phyloP scores from a whole-genome alignment of 2,797 vertebrate species.

The Dipus sagitta region DNA sequence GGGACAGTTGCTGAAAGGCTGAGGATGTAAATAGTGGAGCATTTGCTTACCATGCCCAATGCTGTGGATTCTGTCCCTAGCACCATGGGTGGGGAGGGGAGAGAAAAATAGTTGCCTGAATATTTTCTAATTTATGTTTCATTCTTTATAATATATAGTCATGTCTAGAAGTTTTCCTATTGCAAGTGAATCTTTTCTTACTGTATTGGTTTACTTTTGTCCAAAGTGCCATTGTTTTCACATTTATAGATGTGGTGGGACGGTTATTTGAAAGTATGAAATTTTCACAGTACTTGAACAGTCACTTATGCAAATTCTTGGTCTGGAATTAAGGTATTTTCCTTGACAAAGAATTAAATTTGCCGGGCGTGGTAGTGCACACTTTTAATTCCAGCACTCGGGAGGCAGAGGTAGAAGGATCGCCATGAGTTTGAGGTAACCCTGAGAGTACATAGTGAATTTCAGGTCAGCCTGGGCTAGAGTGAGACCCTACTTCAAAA shows the following conservation, averaged over 20 bases:
- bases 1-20: too few relatives aligned
- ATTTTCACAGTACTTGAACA: constrained; percentile 10
- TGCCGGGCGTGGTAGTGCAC: too few relatives aligned
- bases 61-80: too few relatives aligned
- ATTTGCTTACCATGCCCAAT: too few relatives aligned
- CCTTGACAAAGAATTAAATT: neutral
- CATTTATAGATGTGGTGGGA: neutral
- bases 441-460: too few relatives aligned
- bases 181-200: neutral
- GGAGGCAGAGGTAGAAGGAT: too few relatives aligned
- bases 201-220: neutral
- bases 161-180: neutral
- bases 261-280: neutral
- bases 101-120: neutral
- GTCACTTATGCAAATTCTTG: neutral
- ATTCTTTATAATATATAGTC: neutral
- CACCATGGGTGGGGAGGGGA: too few relatives aligned
- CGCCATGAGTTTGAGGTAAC: too few relatives aligned
- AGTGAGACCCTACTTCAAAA: too few relatives aligned
- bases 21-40: too few relatives aligned
- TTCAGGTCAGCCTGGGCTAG: too few relatives aligned
- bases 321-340: constrained; percentile 15
- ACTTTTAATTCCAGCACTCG: too few relatives aligned
- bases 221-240: neutral
- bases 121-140: neutral